Evolutionary conservation across 2,888 invertebrate genomes (phyloP).

Genomic region (Antheraea assamensis): DNA sequence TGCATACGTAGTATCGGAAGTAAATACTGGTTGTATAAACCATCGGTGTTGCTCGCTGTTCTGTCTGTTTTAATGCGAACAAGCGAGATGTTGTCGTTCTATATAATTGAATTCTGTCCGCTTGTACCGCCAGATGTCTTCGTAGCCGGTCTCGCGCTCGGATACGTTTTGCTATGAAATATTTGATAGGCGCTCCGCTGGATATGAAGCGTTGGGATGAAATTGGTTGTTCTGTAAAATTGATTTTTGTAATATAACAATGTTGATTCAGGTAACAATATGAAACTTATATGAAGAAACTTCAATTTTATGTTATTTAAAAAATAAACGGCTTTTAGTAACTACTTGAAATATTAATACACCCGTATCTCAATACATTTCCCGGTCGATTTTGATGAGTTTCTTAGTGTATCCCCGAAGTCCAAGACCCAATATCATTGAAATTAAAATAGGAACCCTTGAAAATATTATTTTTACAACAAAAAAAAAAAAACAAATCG

Average conservation of each 20-base stretch:
- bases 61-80: slow-evolving; percentile 61
- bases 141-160: slow-evolving; percentile 44
- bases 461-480: no score
- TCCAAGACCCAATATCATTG: no score
- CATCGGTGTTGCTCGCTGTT: slow-evolving; percentile 39
- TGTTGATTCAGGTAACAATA: slow-evolving; percentile 12
- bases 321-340: background rate
- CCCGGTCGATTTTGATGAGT: no score
- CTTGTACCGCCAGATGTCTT: slow-evolving; percentile 62
- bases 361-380: no score
- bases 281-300: background rate
- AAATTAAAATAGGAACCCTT: no score
- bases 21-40: slow-evolving; percentile 45
- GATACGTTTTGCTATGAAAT: slow-evolving; percentile 68
- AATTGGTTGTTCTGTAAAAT: slow-evolving; percentile 41
- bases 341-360: no score
- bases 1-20: slow-evolving; percentile 23
- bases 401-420: no score
- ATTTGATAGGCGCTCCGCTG: slow-evolving; percentile 61
- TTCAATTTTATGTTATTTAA: background rate
- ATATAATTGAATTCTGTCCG: slow-evolving; percentile 63
- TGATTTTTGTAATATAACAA: slow-evolving; percentile 32
- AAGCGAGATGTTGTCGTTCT: slow-evolving; percentile 55
- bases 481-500: no score
- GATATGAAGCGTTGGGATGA: slow-evolving; percentile 41